Evolutionary conservation across 1,140 invertebrate genomes (phyloP), one percentile per base, ranked within the genome.

Genomic region (Saccostrea cuccullata): DNA sequence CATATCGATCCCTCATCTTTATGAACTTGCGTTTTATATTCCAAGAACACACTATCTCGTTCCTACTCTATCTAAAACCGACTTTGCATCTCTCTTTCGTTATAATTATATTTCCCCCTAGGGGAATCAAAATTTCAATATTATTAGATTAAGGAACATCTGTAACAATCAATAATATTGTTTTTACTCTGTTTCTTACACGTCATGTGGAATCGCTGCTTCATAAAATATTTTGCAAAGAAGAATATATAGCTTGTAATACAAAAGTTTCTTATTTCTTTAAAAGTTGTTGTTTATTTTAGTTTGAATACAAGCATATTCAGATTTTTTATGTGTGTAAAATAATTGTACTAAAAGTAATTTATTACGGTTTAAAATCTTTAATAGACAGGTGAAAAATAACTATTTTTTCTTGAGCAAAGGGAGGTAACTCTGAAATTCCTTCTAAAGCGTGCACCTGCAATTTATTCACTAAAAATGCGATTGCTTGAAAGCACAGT

Each of bases 121-220:
- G 15, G 58, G 58, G n/a, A 20, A 17, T n/a, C 17, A 64, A 64
- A 64, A 20, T 64, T 60, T 64, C 58, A 64, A 64, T 64, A 64
- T 64, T 64, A 64, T 20, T 2, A 2, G 5, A 64, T 64, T 64
- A 17, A 64, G 58, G 58, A 64, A 64, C 58, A 64, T 64, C 58
- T 64, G 13, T 64, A 64, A 64, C 58, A 64, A 64, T 64, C 58
- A 64, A 64, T 64, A 64, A 64, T 64, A 64, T 64, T 64, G 58
- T 17, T 64, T 64, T 64, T 64, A 64, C 58, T 64, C 58, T 64
- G 58, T 64, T 64, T 64, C 58, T 64, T 20, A 20, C 15, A 0
- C 8, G 5, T 1, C 0, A 15, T n/a, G 1, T 3, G 9, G 47
- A 47, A 6, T 47, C 47, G 6, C 47, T 47, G 47, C 47, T 47